Percentiles rank a stretch among this genome's conserved stretches.
Evolutionary conservation across 1,140 invertebrate species (phyloP).

Genomic region (Philotrypesis tridentata): DNA sequence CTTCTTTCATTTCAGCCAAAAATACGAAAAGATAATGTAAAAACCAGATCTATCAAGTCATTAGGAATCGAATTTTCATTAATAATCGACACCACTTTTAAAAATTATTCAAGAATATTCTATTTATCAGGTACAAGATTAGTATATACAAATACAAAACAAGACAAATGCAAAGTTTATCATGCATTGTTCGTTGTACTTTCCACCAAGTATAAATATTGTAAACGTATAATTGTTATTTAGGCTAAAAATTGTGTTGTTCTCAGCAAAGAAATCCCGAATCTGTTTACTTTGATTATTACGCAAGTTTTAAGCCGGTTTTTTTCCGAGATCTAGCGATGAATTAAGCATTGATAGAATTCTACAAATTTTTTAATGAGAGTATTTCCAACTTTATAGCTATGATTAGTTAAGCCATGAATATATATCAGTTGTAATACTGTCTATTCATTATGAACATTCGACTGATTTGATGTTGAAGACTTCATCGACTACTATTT

Average conservation of each 20-base stretch:
- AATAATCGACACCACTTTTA: not conserved
- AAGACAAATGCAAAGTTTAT: constrained; percentile 23
- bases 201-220: constrained; percentile 26
- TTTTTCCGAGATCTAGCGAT: not conserved
- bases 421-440: too few relatives aligned
- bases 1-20: constrained; percentile 33
- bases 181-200: constrained; percentile 44
- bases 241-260: constrained; percentile 8
- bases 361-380: not conserved
- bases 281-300: constrained; percentile 8
- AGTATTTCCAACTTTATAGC: not conserved
- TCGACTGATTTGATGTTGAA: not conserved
- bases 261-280: not conserved
- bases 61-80: not conserved
- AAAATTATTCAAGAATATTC: constrained; percentile 11
- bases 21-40: constrained; percentile 7
- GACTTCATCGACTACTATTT: not conserved
- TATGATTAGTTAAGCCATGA: too few relatives aligned
- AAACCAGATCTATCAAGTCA: not conserved
- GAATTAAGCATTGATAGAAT: constrained; percentile 28
- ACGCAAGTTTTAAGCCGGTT: not conserved
- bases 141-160: constrained; percentile 25
- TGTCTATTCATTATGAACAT: not conserved
- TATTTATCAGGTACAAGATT: constrained; percentile 37
- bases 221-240: constrained; percentile 11